These are phyloP conservation scores for Lycaon pictus DNA, from an alignment of 2,113 vertebrate genomes.

Conservation along the genomic window DNA sequence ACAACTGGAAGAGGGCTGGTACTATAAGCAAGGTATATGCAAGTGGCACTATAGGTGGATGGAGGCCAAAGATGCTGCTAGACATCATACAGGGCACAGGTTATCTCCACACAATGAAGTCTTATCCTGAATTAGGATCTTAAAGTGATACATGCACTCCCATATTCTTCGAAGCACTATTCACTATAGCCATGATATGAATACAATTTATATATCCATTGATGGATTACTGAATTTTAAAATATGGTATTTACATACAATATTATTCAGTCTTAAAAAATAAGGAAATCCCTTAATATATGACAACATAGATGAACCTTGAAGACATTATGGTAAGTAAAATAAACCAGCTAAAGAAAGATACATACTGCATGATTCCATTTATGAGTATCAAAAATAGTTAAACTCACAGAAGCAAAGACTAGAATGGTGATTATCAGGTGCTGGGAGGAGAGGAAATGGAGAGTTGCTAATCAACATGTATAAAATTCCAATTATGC, in stretches of 20 bases:
- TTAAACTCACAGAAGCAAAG: not conserved
- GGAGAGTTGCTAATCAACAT: not conserved
- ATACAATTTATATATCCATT: not conserved
- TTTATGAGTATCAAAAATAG: not conserved
- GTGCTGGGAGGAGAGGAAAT: not conserved
- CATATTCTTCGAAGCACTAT: not conserved
- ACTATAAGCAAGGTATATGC: not conserved
- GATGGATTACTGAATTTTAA: not conserved
- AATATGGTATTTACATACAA: not conserved
- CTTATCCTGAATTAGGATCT: not conserved
- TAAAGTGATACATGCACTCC: not conserved
- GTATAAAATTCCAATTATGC: not conserved
- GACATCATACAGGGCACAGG: not conserved
- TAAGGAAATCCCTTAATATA: not conserved
- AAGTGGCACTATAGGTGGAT: not conserved
- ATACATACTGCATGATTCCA: not conserved
- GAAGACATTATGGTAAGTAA: not conserved
- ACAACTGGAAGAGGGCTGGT: rapidly evolving
- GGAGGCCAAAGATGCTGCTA: not conserved
- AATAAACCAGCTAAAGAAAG: not conserved
- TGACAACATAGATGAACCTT: not conserved
- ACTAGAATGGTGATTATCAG: not conserved
- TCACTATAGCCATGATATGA: not conserved
- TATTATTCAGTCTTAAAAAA: not conserved
- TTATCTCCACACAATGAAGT: not conserved